phyloP scores from a whole-genome alignment of 2,113 vertebrate genomes.

The Peromyscus polionotus region DNA sequence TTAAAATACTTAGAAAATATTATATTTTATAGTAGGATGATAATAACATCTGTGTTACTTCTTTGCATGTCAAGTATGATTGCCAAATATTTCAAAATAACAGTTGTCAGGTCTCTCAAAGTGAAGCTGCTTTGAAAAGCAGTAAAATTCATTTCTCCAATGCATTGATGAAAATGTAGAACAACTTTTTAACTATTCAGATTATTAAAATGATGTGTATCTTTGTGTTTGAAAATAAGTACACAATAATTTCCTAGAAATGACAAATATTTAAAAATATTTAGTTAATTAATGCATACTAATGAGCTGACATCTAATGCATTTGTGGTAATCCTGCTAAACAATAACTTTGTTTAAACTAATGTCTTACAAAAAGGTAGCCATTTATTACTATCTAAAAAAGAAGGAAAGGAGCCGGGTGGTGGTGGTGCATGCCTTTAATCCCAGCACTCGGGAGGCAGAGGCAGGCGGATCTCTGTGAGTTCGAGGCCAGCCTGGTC shows the following conservation, averaged over 20 bases:
- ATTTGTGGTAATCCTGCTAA: background rate
- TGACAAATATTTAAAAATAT: conserved; percentile 27
- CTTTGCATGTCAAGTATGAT: background rate
- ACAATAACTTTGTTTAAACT: background rate
- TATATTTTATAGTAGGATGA: background rate
- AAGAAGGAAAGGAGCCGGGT: background rate
- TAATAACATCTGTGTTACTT: background rate
- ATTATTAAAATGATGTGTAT: conserved; percentile 44
- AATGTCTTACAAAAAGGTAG: background rate
- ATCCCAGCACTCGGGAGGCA: no score
- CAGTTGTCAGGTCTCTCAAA: background rate
- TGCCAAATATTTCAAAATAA: conserved; percentile 5
- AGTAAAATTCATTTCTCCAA: conserved; percentile 44
- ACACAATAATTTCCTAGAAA: background rate
- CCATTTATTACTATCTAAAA: background rate
- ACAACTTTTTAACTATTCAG: background rate
- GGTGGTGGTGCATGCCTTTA: no score
- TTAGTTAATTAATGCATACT: conserved; percentile 53
- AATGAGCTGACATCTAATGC: background rate
- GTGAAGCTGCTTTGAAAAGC: background rate
- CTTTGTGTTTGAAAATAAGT: conserved; percentile 36
- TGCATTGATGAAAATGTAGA: conserved; percentile 28
- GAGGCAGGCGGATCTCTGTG: no score
- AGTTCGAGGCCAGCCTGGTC: no score
- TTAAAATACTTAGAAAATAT: background rate